Percentiles rank a stretch among this genome's conserved stretches.
Evolutionary conservation across 1,140 invertebrate species (phyloP).

Genomic region (Leptinotarsa texana): DNA sequence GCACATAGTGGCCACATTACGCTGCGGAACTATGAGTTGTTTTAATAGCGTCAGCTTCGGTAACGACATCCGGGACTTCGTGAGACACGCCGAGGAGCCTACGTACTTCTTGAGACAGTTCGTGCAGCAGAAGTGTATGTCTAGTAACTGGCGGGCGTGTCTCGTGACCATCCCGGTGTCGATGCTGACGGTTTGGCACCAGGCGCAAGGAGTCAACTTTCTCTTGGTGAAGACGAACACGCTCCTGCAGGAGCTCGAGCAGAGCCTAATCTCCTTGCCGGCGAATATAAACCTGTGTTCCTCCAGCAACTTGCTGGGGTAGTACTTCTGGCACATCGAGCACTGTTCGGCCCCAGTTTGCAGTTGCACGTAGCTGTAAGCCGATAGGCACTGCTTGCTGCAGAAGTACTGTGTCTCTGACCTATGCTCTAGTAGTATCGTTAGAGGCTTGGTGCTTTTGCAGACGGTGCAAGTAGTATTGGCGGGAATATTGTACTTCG

Average conservation of each 20-base stretch:
- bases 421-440: not conserved
- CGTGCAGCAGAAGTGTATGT: not conserved
- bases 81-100: not conserved
- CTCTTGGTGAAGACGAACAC: not conserved
- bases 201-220: constrained; percentile 67
- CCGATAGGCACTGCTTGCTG: not conserved
- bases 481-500: not conserved
- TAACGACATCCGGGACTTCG: not conserved
- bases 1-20: constrained; percentile 75
- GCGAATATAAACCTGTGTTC: not conserved
- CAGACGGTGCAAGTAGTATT: not conserved
- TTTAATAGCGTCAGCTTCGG: constrained; percentile 57
- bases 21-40: constrained; percentile 64
- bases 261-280: not conserved
- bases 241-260: not conserved
- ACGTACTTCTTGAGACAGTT: constrained; percentile 24
- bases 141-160: constrained; percentile 58
- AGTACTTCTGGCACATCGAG: not conserved
- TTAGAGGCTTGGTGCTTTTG: not conserved
- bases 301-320: not conserved
- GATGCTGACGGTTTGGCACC: constrained; percentile 93
- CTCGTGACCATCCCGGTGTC: constrained; percentile 94
- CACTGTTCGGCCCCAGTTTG: not conserved
- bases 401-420: not conserved
- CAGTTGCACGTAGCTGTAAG: not conserved